These are phyloP conservation scores for Isoperla grammatica DNA, from an alignment of 2,888 invertebrate genomes.

Conservation along the genomic window DNA sequence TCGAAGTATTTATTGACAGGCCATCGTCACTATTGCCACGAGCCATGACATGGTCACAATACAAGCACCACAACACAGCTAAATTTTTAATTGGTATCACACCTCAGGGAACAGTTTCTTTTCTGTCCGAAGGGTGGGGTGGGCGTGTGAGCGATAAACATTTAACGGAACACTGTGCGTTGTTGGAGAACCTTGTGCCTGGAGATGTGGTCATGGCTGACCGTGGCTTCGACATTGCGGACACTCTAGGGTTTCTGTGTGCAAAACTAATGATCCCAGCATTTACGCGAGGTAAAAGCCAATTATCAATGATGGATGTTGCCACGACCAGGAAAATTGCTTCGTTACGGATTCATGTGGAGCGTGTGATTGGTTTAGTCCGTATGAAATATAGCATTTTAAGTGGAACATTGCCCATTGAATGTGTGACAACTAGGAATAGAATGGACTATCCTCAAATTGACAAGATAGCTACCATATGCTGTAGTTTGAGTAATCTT, in stretches of 20 bases:
- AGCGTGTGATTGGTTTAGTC: neutral
- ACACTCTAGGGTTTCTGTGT: too few relatives aligned
- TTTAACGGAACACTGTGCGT: neutral
- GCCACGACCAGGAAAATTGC: neutral
- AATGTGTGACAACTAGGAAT: neutral
- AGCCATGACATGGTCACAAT: neutral
- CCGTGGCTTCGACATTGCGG: neutral
- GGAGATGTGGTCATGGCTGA: neutral
- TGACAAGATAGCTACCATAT: neutral
- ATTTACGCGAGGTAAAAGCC: neutral
- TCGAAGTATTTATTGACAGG: too few relatives aligned
- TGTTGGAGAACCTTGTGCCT: neutral
- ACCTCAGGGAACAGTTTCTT: too few relatives aligned
- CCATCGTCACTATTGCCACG: neutral
- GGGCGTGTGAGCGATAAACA: too few relatives aligned
- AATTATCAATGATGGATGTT: neutral
- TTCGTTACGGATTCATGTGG: neutral
- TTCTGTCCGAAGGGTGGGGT: too few relatives aligned
- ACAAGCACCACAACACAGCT: neutral
- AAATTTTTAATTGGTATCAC: too few relatives aligned
- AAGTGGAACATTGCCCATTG: neutral
- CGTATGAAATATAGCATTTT: neutral
- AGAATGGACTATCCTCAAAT: neutral
- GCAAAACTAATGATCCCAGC: neutral
- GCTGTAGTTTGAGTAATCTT: too few relatives aligned